Evolutionary conservation across 2,113 vertebrate species (phyloP).

Genomic region (Phaethornis superciliosus): DNA sequence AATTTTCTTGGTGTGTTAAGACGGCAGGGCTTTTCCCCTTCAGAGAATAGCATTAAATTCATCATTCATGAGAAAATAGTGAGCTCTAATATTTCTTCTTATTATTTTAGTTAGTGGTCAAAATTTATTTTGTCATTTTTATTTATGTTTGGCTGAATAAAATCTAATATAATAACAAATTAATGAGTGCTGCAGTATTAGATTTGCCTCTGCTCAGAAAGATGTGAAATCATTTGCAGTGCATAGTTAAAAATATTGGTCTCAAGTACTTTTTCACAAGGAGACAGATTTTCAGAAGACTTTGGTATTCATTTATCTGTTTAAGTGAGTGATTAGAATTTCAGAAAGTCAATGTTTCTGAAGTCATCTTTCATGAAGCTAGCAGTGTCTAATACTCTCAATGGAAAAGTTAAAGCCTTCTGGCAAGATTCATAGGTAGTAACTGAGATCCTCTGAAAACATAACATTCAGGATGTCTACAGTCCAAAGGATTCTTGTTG

Average conservation of each 20-base stretch:
- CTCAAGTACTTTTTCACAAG: neutral
- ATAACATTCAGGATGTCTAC: neutral
- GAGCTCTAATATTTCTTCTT: neutral
- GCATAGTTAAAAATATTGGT: neutral
- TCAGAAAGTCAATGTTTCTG: neutral
- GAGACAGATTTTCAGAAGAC: neutral
- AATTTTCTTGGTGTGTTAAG: constrained; percentile 13
- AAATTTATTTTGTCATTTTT: neutral
- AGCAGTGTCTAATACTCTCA: neutral
- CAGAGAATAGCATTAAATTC: neutral
- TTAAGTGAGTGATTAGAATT: neutral
- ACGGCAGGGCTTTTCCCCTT: constrained; percentile 11
- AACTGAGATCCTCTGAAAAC: neutral
- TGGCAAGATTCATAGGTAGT: neutral
- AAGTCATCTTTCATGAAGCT: neutral
- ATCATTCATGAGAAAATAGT: neutral
- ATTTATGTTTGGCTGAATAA: neutral
- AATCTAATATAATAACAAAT: neutral
- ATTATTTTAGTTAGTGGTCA: constrained; percentile 31
- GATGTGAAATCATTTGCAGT: neutral
- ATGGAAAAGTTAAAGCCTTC: neutral
- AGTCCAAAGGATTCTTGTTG: neutral
- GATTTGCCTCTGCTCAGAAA: neutral
- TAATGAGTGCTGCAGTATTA: neutral
- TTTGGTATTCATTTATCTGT: neutral